phyloP scores from a whole-genome alignment of 2,113 vertebrate species.

The Anhinga anhinga region DNA sequence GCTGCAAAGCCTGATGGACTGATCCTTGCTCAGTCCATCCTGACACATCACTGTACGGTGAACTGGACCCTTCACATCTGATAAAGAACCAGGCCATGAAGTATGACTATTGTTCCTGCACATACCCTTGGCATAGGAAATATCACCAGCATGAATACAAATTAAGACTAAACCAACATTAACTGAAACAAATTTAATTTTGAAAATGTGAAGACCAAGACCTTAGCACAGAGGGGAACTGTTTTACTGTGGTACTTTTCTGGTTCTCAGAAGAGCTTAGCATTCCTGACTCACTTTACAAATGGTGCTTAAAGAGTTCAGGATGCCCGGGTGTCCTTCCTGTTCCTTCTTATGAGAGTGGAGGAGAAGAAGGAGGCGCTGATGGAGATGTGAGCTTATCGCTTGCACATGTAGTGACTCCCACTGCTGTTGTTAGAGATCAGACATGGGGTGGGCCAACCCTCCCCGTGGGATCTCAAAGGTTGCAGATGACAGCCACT shows the following conservation, averaged over 20 bases:
- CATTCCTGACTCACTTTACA: rapidly evolving
- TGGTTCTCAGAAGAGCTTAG: neutral
- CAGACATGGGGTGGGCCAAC: neutral
- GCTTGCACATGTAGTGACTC: neutral
- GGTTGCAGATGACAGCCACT: neutral
- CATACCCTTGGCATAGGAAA: neutral
- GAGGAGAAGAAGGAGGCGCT: neutral
- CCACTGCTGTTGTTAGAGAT: neutral
- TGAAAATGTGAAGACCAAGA: neutral
- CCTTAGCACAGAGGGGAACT: neutral
- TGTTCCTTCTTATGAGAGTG: neutral
- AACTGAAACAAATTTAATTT: neutral
- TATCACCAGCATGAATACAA: neutral
- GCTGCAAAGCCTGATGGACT: neutral
- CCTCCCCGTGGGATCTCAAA: neutral
- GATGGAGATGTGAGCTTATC: neutral
- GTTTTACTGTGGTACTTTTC: neutral
- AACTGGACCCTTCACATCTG: neutral
- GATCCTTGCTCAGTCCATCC: neutral
- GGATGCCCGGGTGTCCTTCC: neutral
- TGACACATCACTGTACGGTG: neutral
- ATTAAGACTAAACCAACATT: neutral
- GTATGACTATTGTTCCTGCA: neutral
- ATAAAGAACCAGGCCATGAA: neutral
- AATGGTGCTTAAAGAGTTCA: neutral